phyloP scores from a whole-genome alignment of 2,797 vertebrate species.

The Euphonia xanthogaster region DNA sequence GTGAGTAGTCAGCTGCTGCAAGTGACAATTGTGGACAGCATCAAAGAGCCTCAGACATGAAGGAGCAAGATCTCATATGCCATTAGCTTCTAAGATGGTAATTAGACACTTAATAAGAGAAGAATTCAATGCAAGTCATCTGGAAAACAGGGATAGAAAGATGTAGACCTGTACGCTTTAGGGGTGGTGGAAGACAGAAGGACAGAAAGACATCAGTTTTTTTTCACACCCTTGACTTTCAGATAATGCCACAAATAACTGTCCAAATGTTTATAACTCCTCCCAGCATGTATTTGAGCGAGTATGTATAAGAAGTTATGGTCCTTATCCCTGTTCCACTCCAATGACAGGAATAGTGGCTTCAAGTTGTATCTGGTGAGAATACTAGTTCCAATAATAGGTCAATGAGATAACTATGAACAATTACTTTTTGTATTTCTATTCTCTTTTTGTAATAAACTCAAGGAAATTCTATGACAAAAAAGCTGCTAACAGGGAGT shows the following conservation, averaged over 20 bases:
- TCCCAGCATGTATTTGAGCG: background rate
- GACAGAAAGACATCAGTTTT: background rate
- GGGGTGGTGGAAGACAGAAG: background rate
- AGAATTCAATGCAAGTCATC: background rate
- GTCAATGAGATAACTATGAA: background rate
- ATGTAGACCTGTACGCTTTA: background rate
- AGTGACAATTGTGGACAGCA: background rate
- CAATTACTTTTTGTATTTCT: background rate
- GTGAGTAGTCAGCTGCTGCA: background rate
- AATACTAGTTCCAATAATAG: background rate
- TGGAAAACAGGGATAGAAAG: background rate
- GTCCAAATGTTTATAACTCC: background rate
- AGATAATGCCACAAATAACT: background rate
- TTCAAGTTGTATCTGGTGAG: background rate
- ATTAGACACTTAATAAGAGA: background rate
- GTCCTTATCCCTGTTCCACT: background rate
- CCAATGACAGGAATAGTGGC: background rate
- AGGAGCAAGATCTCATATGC: background rate
- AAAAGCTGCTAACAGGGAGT: background rate
- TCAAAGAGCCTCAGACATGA: background rate
- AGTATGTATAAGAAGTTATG: background rate
- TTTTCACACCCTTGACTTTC: background rate
- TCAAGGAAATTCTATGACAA: background rate
- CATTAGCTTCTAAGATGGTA: background rate
- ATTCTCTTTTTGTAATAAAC: background rate